Evolutionary conservation across 2,113 vertebrate genomes (phyloP).

Genomic region (Gambusia affinis): DNA sequence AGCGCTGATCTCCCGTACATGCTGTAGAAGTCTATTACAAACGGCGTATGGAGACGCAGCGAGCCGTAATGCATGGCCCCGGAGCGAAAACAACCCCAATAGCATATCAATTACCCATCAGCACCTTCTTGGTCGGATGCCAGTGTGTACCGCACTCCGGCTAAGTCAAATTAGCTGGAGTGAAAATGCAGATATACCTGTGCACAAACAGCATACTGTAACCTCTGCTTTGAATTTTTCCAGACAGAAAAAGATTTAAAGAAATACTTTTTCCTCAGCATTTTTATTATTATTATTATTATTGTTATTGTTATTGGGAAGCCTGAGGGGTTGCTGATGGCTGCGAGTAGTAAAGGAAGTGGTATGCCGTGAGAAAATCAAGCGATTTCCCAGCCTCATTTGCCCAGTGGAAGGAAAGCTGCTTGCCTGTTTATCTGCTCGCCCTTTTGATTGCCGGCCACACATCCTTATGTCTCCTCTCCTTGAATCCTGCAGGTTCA

Average conservation of each 20-base stretch:
- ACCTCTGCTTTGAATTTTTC: slow-evolving; percentile 44
- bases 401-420: slow-evolving; percentile 61
- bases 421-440: slow-evolving; percentile 66
- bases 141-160: slow-evolving; percentile 39
- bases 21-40: slow-evolving; percentile 74
- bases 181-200: slow-evolving; percentile 66
- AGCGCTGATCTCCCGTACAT: slow-evolving; percentile 60
- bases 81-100: slow-evolving; percentile 69
- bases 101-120: slow-evolving; percentile 82
- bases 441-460: slow-evolving; percentile 67
- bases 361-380: slow-evolving; percentile 38
- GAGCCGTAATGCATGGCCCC: slow-evolving; percentile 73
- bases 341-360: neutral
- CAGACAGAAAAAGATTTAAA: slow-evolving; percentile 27
- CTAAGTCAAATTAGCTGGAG: slow-evolving; percentile 62
- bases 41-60: slow-evolving; percentile 51
- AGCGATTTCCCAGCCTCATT: slow-evolving; percentile 62
- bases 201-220: slow-evolving; percentile 60
- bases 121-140: slow-evolving; percentile 61
- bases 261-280: neutral
- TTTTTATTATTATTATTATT: too few relatives aligned
- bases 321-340: slow-evolving; percentile 5
- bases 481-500: slow-evolving; percentile 64
- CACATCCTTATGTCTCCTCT: slow-evolving; percentile 61
- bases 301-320: neutral